Conservation (phyloP, 1,140 invertebrate genomes). For the Muscidifurax raptorellus region DNA sequence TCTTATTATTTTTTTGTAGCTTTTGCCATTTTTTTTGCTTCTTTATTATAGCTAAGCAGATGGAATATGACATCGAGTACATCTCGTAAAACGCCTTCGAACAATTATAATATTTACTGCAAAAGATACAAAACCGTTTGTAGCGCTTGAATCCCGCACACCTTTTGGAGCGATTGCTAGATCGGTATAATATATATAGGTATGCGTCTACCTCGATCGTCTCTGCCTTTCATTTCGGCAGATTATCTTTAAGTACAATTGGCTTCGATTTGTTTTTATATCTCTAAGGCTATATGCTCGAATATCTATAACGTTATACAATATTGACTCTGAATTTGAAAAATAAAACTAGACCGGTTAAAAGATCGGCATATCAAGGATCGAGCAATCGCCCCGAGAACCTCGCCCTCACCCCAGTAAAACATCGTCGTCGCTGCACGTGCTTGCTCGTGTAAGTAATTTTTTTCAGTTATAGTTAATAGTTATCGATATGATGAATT, state of each 20-base stretch:
- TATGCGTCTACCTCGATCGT: too few species aligned
- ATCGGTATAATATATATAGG: background rate
- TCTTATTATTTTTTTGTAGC: background rate
- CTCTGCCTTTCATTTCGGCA: background rate
- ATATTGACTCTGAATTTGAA: constrained; percentile 2
- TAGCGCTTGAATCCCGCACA: constrained; percentile 53
- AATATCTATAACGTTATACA: background rate
- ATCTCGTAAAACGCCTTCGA: constrained; percentile 51
- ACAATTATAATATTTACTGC: constrained; percentile 56
- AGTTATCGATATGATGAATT: constrained; percentile 64
- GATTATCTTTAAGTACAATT: background rate
- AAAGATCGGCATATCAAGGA: background rate
- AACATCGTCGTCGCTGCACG: constrained; percentile 16
- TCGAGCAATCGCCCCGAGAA: constrained; percentile 27
- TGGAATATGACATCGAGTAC: constrained; percentile 55
- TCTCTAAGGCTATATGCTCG: too few species aligned
- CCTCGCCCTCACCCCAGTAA: background rate
- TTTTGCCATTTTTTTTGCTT: constrained; percentile 21
- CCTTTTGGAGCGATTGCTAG: constrained; percentile 7
- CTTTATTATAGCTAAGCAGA: constrained; percentile 55
- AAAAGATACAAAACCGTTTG: constrained; percentile 62
- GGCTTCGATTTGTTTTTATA: background rate
- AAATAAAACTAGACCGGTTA: background rate
- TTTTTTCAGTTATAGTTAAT: constrained; percentile 60
- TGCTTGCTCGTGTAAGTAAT: constrained; percentile 34